phyloP scores from a whole-genome alignment of 2,113 vertebrate species.

The Rissa tridactyla region DNA sequence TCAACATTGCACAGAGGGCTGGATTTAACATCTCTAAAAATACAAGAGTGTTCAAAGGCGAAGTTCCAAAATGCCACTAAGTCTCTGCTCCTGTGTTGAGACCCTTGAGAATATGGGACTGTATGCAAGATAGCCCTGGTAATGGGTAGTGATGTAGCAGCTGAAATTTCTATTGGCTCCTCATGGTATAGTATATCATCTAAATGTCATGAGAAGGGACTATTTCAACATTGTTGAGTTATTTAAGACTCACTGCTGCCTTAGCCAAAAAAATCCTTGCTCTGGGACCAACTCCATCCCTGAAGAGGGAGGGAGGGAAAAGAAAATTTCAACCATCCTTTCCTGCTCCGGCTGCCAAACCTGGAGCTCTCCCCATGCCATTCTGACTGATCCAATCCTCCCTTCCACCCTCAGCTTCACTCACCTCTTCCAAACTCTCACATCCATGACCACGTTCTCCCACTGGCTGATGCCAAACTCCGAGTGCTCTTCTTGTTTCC shows the following conservation, averaged over 20 bases:
- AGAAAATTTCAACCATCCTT: neutral
- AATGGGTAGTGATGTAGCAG: neutral
- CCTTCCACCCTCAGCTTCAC: neutral
- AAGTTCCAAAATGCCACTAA: neutral
- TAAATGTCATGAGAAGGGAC: constrained; percentile 46
- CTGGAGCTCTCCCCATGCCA: neutral
- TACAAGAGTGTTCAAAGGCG: neutral
- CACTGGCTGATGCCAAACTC: neutral
- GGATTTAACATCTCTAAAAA: constrained; percentile 28
- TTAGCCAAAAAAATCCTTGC: constrained; percentile 40
- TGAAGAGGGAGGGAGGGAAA: neutral
- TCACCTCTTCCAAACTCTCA: neutral
- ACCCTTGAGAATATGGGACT: neutral
- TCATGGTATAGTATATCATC: neutral
- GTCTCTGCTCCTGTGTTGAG: neutral
- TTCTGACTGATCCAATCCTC: neutral
- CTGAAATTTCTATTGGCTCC: constrained; percentile 1
- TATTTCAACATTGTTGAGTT: neutral
- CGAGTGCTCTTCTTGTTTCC: neutral
- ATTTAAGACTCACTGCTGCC: constrained; percentile 32
- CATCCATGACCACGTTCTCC: neutral
- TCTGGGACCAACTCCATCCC: constrained; percentile 12
- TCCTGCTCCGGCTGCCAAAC: neutral
- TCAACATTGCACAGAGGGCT: neutral
- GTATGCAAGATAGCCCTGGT: neutral